phyloP scores from a whole-genome alignment of 2,888 invertebrate species.

The Pachydiplax longipennis region DNA sequence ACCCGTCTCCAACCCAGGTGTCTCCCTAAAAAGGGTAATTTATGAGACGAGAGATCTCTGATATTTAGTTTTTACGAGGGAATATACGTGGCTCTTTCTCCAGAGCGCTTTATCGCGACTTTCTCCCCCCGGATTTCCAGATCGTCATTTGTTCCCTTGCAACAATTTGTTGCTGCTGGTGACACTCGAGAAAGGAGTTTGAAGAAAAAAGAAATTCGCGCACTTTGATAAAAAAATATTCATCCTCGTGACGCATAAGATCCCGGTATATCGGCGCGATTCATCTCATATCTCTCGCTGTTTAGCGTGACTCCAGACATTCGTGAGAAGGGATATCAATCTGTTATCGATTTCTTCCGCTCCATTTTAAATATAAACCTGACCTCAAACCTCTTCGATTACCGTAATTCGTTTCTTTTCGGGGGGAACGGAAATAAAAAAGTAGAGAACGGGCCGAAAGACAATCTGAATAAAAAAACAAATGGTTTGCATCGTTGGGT shows the following conservation, averaged over 20 bases:
- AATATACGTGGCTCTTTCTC: not conserved
- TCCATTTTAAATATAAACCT: conserved; percentile 11
- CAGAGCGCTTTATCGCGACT: not conserved
- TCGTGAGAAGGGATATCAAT: conserved; percentile 23
- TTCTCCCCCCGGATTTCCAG: not conserved
- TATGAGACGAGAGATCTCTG: not conserved
- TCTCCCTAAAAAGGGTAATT: not conserved
- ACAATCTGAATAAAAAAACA: not conserved
- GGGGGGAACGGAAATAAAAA: too few relatives aligned
- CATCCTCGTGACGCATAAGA: not conserved
- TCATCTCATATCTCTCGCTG: not conserved
- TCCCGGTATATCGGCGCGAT: not conserved
- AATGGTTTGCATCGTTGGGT: not conserved
- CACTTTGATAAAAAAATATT: not conserved
- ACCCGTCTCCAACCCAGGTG: not conserved
- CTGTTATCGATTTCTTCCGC: conserved; percentile 11
- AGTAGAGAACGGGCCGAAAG: too few relatives aligned
- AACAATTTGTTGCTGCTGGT: not conserved
- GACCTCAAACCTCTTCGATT: conserved; percentile 19
- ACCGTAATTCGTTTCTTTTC: not conserved
- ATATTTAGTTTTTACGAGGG: not conserved
- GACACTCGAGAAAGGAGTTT: not conserved
- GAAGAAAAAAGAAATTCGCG: not conserved
- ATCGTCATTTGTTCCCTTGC: not conserved
- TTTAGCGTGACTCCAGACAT: not conserved